Evolutionary conservation across 2,797 vertebrate genomes (phyloP).

Genomic region (Arrhamphus sclerolepis): DNA sequence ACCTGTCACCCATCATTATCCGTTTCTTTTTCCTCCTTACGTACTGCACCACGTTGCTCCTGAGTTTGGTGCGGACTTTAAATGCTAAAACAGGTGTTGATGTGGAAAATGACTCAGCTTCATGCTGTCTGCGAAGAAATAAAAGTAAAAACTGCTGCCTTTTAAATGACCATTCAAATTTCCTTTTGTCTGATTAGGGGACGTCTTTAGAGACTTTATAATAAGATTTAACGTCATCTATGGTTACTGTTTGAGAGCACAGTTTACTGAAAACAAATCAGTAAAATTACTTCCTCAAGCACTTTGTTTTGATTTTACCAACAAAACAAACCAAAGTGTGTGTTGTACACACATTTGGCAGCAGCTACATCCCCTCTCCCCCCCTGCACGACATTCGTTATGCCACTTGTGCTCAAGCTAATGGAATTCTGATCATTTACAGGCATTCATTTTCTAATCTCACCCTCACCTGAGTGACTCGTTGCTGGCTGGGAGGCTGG

Average conservation of each 20-base stretch:
- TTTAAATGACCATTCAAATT: no score
- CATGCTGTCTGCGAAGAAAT: no score
- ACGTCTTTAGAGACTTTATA: neutral
- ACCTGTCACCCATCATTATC: no score
- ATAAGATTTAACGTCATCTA: constrained; percentile 12
- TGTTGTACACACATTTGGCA: constrained; percentile 15
- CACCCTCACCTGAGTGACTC: constrained; percentile 85
- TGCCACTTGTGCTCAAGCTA: neutral
- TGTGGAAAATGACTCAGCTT: no score
- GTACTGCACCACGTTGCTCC: no score
- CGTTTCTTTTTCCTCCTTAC: no score
- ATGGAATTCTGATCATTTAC: constrained; percentile 3
- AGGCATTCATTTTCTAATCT: constrained; percentile 11
- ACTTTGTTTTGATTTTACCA: constrained; percentile 22
- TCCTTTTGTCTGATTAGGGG: no score
- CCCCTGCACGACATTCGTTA: constrained; percentile 15
- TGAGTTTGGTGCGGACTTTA: no score
- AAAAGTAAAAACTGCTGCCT: no score
- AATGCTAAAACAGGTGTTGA: no score
- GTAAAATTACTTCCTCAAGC: constrained; percentile 27
- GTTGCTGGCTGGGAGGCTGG: constrained; percentile 83
- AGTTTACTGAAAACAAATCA: constrained; percentile 42
- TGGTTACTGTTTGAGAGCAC: constrained; percentile 25
- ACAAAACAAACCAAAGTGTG: constrained; percentile 43
- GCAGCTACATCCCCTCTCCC: constrained; percentile 27